These are phyloP conservation scores for Macrostomum cliftonense DNA, from an alignment of 2,888 invertebrate species.

Conservation along the genomic window DNA sequence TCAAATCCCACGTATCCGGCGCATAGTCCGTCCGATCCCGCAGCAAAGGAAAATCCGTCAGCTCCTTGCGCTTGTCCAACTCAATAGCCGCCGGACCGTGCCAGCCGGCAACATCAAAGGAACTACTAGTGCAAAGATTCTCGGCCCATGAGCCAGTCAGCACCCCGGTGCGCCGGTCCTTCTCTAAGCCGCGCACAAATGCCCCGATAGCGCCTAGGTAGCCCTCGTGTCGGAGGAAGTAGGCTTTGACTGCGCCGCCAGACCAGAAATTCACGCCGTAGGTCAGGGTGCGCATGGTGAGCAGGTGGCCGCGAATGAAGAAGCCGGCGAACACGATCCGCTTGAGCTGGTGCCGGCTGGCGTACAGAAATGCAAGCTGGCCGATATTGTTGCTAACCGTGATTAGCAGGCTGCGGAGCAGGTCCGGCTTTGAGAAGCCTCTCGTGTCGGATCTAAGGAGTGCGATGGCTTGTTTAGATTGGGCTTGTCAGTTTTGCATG, in stretches of 20 bases:
- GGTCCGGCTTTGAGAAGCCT: constrained; percentile 41
- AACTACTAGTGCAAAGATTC: constrained; percentile 1
- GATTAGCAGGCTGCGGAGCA: constrained; percentile 48
- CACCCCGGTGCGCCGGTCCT: constrained; percentile 35
- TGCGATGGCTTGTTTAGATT: too few species aligned
- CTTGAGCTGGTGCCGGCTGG: constrained; percentile 46
- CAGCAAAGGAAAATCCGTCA: constrained; percentile 55
- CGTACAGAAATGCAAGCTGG: constrained; percentile 51
- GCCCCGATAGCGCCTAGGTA: constrained; percentile 53
- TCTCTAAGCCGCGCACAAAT: constrained; percentile 48
- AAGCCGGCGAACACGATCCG: constrained; percentile 52
- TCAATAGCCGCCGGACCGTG: constrained; percentile 42
- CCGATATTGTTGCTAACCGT: constrained; percentile 53
- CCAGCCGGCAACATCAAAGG: constrained; percentile 12
- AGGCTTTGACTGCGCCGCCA: constrained; percentile 40
- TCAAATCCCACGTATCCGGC: constrained; percentile 76
- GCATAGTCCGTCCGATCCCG: constrained; percentile 58
- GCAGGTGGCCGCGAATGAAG: constrained; percentile 50
- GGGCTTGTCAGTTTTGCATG: too few species aligned
- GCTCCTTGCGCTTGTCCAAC: constrained; percentile 44
- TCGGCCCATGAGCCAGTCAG: constrained; percentile 5
- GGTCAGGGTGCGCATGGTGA: constrained; percentile 50
- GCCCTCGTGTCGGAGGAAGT: constrained; percentile 52
- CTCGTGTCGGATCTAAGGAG: too few species aligned
- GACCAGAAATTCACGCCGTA: constrained; percentile 53